A percentile compares a stretch with the other conserved stretches of the same genome.
Evolutionary conservation across 1,140 invertebrate genomes (phyloP).

Genomic region (Drosophila ananassae): DNA sequence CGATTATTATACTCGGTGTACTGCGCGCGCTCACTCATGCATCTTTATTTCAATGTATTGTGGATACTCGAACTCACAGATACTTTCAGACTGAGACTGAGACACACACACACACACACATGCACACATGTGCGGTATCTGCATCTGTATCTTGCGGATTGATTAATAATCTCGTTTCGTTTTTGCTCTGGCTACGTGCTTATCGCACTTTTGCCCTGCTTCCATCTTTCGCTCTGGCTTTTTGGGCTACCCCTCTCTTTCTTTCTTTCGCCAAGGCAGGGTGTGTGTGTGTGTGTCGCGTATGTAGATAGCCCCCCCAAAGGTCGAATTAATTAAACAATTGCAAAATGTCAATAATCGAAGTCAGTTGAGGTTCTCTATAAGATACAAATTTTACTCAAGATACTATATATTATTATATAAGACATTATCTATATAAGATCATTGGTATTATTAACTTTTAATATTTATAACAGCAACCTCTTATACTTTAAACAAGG

Average conservation of each 20-base stretch:
- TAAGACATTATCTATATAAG: too few species aligned
- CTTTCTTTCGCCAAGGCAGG: neutral
- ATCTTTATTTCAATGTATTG: neutral
- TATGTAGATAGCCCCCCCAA: constrained; percentile 49
- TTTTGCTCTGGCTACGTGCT: constrained; percentile 71
- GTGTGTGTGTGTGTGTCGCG: neutral
- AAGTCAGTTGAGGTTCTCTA: constrained; percentile 9
- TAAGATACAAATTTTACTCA: neutral
- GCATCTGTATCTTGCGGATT: constrained; percentile 79
- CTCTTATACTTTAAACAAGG: too few species aligned
- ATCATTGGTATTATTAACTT: too few species aligned
- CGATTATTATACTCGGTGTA: constrained; percentile 40
- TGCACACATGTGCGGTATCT: constrained; percentile 56
- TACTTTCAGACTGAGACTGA: neutral
- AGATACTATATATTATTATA: too few species aligned
- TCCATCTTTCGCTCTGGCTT: constrained; percentile 67
- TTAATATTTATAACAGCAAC: too few species aligned
- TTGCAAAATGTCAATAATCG: constrained; percentile 49
- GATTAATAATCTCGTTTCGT: constrained; percentile 80
- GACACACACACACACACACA: constrained; percentile 6
- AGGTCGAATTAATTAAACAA: constrained; percentile 76
- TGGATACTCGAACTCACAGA: constrained; percentile 11
- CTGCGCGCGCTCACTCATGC: constrained; percentile 31
- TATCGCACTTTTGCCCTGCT: constrained; percentile 73
- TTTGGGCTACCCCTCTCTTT: constrained; percentile 14